These are phyloP conservation scores for Coracopsis vasa DNA, from an alignment of 2,113 vertebrate species.

Conservation along the genomic window DNA sequence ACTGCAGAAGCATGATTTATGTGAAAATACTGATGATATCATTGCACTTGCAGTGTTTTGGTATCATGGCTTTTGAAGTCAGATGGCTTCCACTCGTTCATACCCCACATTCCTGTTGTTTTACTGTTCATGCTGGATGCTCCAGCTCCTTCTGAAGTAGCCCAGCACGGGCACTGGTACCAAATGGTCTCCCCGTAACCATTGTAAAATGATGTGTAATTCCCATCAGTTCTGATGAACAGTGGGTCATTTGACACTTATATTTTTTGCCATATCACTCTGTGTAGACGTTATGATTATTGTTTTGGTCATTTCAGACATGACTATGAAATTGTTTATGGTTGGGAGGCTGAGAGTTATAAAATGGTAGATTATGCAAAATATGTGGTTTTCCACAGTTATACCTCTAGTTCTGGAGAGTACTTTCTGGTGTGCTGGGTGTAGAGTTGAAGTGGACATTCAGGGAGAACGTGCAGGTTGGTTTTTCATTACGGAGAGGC, in stretches of 20 bases:
- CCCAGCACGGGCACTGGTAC: fast-evolving
- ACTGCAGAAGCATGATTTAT: neutral
- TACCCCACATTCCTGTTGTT: neutral
- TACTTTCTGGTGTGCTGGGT: neutral
- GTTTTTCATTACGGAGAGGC: neutral
- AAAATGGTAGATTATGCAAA: neutral
- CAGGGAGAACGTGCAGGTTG: neutral
- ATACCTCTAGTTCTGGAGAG: fast-evolving
- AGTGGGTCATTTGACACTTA: fast-evolving
- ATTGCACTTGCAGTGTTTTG: neutral
- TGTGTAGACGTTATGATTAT: fast-evolving
- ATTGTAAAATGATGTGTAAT: fast-evolving
- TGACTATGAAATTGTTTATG: neutral
- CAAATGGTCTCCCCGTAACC: neutral
- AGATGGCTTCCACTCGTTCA: neutral
- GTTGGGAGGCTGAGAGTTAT: neutral
- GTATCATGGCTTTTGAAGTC: neutral
- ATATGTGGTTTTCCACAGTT: neutral
- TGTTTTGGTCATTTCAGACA: neutral
- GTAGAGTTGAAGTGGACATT: neutral
- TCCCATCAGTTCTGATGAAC: neutral
- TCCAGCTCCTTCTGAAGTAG: neutral
- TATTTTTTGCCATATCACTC: neutral
- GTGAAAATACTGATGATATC: neutral
- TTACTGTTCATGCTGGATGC: neutral